Evolutionary conservation across 2,888 invertebrate species (phyloP).

Genomic region (Plusia festucae): DNA sequence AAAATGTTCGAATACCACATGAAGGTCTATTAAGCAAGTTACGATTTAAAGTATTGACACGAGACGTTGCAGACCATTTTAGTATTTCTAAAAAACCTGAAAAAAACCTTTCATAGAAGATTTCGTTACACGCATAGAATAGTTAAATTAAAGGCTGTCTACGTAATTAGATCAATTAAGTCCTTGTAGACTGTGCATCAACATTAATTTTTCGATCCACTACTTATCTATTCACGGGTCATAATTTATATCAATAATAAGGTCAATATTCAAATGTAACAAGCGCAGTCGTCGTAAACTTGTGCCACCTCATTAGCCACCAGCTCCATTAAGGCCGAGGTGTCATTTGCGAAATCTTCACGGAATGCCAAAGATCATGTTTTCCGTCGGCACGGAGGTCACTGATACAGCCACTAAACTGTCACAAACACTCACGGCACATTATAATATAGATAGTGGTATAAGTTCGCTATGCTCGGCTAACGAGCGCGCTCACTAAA

Average conservation of each 20-base stretch:
- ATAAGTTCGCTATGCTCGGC: conserved; percentile 76
- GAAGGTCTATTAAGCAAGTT: background rate
- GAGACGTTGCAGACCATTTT: too few species aligned
- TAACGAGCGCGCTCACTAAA: conserved; percentile 81
- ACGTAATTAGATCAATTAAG: too few species aligned
- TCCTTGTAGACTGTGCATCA: conserved; percentile 11
- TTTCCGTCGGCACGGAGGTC: conserved; percentile 51
- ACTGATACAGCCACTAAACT: conserved; percentile 68
- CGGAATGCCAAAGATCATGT: conserved; percentile 53
- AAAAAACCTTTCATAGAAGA: too few species aligned
- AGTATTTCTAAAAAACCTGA: too few species aligned
- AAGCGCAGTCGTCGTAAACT: conserved; percentile 42
- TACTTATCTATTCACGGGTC: conserved; percentile 26
- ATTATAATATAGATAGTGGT: conserved; percentile 81
- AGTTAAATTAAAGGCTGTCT: too few species aligned
- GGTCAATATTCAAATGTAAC: conserved; percentile 59
- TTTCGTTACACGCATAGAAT: too few species aligned
- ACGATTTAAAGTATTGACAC: background rate
- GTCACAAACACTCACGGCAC: conserved; percentile 78
- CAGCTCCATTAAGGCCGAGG: conserved; percentile 61
- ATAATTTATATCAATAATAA: conserved; percentile 52
- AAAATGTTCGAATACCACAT: background rate
- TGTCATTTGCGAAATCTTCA: conserved; percentile 63
- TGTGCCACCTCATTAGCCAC: conserved; percentile 48
- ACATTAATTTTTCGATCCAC: conserved; percentile 25